Evolutionary conservation across 2,113 vertebrate species (phyloP).

Genomic region (Charadrius vociferus): DNA sequence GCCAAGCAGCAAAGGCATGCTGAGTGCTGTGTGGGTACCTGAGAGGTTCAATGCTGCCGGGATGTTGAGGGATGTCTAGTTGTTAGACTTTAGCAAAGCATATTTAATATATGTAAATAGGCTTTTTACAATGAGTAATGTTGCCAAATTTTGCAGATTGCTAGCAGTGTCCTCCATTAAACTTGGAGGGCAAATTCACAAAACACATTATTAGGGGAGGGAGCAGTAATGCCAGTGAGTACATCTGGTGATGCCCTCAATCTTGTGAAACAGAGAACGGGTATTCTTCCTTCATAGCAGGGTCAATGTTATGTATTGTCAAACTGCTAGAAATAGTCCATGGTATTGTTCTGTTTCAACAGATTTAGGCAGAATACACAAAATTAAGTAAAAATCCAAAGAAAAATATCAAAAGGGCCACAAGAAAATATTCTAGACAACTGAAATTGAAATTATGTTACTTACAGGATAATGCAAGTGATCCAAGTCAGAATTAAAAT

Average conservation of each 20-base stretch:
- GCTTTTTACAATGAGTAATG: conserved; percentile 32
- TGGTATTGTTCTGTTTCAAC: not conserved
- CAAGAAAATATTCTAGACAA: not conserved
- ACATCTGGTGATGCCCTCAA: conserved; percentile 2
- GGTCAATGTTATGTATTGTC: not conserved
- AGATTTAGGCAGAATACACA: not conserved
- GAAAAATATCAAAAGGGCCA: not conserved
- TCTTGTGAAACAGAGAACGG: not conserved
- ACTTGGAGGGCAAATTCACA: conserved; percentile 36
- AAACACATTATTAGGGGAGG: not conserved
- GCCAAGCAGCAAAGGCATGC: not conserved
- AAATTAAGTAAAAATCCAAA: not conserved
- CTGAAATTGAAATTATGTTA: not conserved
- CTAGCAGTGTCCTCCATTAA: conserved; percentile 54
- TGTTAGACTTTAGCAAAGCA: conserved; percentile 13
- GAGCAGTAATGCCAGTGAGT: not conserved
- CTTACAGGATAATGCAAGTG: not conserved
- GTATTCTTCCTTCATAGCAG: not conserved
- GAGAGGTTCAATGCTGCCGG: not conserved
- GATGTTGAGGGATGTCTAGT: not conserved
- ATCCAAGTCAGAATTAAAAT: not conserved
- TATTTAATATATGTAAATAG: conserved; percentile 50
- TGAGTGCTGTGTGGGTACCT: not conserved
- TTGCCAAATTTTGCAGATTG: conserved; percentile 61
- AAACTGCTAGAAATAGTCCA: not conserved